These are phyloP conservation scores for Scaptomyza polygonia DNA, from an alignment of 2,888 invertebrate genomes.

Conservation along the genomic window DNA sequence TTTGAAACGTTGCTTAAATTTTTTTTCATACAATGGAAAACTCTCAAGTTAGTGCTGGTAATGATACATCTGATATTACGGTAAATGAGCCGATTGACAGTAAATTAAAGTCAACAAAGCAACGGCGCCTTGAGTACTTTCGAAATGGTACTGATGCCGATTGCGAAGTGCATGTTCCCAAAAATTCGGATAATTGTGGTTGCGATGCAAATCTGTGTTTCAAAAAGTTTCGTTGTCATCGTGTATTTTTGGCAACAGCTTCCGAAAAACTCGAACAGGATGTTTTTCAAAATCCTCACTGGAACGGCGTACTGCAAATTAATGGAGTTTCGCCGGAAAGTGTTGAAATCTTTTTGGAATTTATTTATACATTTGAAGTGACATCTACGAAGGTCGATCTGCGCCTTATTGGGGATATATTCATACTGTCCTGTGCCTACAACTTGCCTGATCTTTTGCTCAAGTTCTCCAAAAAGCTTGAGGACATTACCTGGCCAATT, in stretches of 20 bases:
- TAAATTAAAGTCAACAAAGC: conserved; percentile 5
- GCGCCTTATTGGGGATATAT: conserved; percentile 41
- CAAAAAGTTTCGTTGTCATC: conserved; percentile 58
- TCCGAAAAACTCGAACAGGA: conserved; percentile 58
- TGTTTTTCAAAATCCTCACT: conserved; percentile 49
- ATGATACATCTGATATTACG: not conserved
- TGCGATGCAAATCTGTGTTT: conserved; percentile 37
- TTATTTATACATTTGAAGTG: conserved; percentile 61
- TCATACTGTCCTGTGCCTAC: conserved; percentile 51
- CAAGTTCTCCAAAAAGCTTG: conserved; percentile 26
- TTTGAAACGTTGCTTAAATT: not conserved
- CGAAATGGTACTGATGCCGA: conserved; percentile 46
- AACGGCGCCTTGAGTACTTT: conserved; percentile 48
- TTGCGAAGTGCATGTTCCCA: conserved; percentile 56
- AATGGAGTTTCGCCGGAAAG: conserved; percentile 58
- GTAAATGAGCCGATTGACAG: not conserved
- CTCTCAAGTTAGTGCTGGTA: not conserved
- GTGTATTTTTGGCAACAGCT: conserved; percentile 59
- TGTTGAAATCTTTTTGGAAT: conserved; percentile 60
- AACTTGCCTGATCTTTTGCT: conserved; percentile 52
- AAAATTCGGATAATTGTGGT: not conserved
- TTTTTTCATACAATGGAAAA: not conserved
- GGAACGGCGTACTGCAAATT: conserved; percentile 61
- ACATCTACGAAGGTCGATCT: conserved; percentile 14
- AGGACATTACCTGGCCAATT: conserved; percentile 39